Evolutionary conservation across 1,140 invertebrate species (phyloP).

Genomic region (Scaptomyza montana): DNA sequence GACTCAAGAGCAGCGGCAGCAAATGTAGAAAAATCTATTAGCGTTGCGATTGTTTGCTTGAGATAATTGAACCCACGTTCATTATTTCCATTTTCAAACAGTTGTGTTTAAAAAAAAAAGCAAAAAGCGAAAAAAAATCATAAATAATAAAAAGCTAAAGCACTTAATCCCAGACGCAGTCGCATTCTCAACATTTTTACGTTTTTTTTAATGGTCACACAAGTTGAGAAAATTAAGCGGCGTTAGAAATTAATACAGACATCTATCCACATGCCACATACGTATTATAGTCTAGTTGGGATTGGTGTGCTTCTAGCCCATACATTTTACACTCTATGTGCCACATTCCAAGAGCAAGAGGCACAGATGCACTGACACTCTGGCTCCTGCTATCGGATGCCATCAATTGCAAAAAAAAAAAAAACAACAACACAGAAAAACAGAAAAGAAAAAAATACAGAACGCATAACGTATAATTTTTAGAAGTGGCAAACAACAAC

Average conservation of each 20-base stretch:
- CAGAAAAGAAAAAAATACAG: slow-evolving; percentile 40
- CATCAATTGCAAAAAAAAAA: slow-evolving; percentile 75
- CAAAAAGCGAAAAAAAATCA: slow-evolving; percentile 11
- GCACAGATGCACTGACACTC: slow-evolving; percentile 31
- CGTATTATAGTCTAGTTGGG: neutral
- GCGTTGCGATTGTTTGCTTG: slow-evolving; percentile 73
- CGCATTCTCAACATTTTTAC: slow-evolving; percentile 54
- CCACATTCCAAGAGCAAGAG: slow-evolving; percentile 48
- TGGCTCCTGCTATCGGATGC: slow-evolving; percentile 75
- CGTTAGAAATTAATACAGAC: slow-evolving; percentile 79
- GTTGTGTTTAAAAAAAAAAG: slow-evolving; percentile 18
- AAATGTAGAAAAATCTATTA: slow-evolving; percentile 77
- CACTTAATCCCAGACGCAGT: slow-evolving; percentile 48
- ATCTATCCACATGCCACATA: slow-evolving; percentile 30
- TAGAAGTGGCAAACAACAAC: slow-evolving; percentile 74
- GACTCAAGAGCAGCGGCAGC: neutral
- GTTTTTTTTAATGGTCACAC: slow-evolving; percentile 55
- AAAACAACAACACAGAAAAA: neutral
- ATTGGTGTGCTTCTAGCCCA: slow-evolving; percentile 10
- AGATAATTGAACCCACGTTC: slow-evolving; percentile 82
- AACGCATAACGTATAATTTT: slow-evolving; percentile 76
- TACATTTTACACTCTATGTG: slow-evolving; percentile 8
- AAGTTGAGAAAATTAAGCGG: slow-evolving; percentile 71
- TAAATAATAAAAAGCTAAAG: slow-evolving; percentile 31
- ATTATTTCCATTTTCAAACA: slow-evolving; percentile 76